A percentile compares a stretch with the other conserved stretches of the same genome.
phyloP scores from a whole-genome alignment of 2,888 invertebrate genomes.

The Conchocele bisecta region DNA sequence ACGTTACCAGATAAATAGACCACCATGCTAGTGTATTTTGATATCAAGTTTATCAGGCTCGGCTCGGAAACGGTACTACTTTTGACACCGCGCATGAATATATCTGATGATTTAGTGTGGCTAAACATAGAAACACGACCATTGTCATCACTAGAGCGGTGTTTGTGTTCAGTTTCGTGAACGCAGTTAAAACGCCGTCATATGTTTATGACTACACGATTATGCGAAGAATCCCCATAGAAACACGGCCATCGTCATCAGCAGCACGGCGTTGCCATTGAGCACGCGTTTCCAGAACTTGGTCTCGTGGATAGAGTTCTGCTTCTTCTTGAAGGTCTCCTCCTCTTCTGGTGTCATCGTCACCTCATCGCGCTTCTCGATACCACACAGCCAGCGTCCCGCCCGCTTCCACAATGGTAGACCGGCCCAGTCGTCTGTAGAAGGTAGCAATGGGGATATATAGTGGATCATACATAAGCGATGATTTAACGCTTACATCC shows the following conservation, averaged over 20 bases:
- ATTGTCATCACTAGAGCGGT: slow-evolving; percentile 78
- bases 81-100: too few relatives aligned
- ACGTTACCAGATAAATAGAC: too few relatives aligned
- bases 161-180: slow-evolving; percentile 73
- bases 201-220: too few relatives aligned
- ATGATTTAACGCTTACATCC: too few relatives aligned
- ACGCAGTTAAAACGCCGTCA: too few relatives aligned
- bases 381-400: slow-evolving; percentile 81
- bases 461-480: too few relatives aligned
- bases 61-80: too few relatives aligned
- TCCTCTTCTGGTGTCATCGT: slow-evolving; percentile 73
- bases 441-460: too few relatives aligned
- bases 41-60: too few relatives aligned
- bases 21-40: too few relatives aligned
- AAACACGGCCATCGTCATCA: slow-evolving; percentile 80
- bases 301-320: slow-evolving; percentile 81
- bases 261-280: slow-evolving; percentile 79
- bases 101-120: too few relatives aligned
- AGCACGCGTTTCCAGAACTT: slow-evolving; percentile 75
- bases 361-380: slow-evolving; percentile 74
- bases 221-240: slow-evolving; percentile 81
- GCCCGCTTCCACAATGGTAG: slow-evolving; percentile 78
- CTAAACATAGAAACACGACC: slow-evolving; percentile 79
- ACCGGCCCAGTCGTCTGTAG: slow-evolving; percentile 63
- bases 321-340: slow-evolving; percentile 70